Conservation (phyloP, 2,113 vertebrate genomes). For the Monopterus albus region DNA sequence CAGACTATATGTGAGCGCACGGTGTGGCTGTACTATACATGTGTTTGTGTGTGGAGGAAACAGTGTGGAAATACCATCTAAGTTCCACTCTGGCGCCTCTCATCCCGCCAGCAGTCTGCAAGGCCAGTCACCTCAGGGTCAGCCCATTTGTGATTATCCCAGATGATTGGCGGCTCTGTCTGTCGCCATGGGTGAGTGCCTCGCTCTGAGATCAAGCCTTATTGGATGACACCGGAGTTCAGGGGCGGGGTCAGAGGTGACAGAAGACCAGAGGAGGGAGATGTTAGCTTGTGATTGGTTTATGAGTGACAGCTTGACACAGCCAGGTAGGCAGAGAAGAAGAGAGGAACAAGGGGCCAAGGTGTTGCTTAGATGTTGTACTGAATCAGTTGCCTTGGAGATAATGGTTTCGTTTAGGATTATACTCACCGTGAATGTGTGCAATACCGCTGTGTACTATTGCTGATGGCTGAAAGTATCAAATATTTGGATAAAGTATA, state of each 20-base stretch:
- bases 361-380: conserved; percentile 25
- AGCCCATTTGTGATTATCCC: conserved; percentile 73
- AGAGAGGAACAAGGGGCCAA: conserved; percentile 48
- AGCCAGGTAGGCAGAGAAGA: conserved; percentile 37
- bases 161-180: conserved; percentile 74
- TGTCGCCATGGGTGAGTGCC: conserved; percentile 62
- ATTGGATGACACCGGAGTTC: conserved; percentile 69
- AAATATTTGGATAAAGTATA: no score
- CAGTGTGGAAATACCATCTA: conserved; percentile 45
- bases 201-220: conserved; percentile 59
- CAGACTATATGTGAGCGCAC: not conserved
- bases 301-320: conserved; percentile 74
- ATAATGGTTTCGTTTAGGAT: conserved; percentile 17
- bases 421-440: not conserved
- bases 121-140: conserved; percentile 69
- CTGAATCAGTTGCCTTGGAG: conserved; percentile 24
- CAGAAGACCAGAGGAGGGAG: conserved; percentile 59
- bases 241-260: conserved; percentile 70
- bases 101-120: conserved; percentile 48
- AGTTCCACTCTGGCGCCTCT: conserved; percentile 60
- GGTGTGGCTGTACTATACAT: not conserved
- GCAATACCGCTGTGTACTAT: not conserved
- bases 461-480: not conserved
- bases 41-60: conserved; percentile 10
- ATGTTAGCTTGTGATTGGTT: conserved; percentile 75